Conservation (phyloP, 2,113 vertebrate genomes). For the Phylloscopus trochiloides region DNA sequence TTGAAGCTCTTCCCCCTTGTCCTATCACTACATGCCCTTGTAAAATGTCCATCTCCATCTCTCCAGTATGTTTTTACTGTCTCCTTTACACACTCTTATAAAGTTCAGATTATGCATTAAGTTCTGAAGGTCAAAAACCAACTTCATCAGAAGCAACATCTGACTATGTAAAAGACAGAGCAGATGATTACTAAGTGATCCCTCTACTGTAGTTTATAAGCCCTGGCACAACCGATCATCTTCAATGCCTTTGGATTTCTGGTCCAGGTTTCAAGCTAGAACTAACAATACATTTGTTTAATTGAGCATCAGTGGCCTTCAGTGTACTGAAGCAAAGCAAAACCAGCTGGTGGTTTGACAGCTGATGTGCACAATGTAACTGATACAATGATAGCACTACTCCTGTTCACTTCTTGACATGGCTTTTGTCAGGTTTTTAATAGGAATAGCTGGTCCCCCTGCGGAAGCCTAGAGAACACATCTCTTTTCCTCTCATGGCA, state of each 20-base stretch:
- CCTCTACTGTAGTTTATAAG: not conserved
- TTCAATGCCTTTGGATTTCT: not conserved
- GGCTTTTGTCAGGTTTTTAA: not conserved
- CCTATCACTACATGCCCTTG: not conserved
- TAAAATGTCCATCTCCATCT: not conserved
- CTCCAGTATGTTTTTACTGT: not conserved
- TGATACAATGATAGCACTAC: not conserved
- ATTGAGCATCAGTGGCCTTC: not conserved
- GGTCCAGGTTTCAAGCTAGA: not conserved
- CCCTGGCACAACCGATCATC: rapidly evolving
- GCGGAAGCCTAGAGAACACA: rapidly evolving
- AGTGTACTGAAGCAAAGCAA: not conserved
- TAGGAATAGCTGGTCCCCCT: not conserved
- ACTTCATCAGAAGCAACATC: not conserved
- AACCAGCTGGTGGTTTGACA: not conserved
- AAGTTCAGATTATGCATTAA: not conserved
- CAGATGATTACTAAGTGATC: not conserved
- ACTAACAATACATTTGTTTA: not conserved
- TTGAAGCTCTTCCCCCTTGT: not conserved
- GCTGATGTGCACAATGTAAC: not conserved
- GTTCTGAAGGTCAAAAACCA: not conserved
- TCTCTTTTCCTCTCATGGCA: not conserved
- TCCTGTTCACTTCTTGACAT: not conserved
- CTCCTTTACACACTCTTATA: not conserved
- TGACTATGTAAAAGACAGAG: not conserved